phyloP scores from a whole-genome alignment of 23 tunicate species.

The Trididemnum miniatum region DNA sequence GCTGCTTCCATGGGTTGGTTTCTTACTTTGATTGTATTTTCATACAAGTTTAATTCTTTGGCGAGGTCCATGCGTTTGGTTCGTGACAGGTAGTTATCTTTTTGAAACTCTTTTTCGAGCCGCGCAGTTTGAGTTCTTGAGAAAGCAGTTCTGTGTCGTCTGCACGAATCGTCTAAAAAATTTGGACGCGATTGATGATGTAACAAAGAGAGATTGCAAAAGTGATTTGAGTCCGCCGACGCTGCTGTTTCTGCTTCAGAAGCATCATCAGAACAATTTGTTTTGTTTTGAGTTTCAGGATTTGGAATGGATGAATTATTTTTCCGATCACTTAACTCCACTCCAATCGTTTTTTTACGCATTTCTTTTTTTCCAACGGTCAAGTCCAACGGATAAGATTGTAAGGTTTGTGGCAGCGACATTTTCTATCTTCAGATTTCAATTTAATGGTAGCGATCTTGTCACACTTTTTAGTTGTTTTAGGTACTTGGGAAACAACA shows the following conservation, averaged over 20 bases:
- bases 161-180: slow-evolving; percentile 9
- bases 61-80: slow-evolving; percentile 27
- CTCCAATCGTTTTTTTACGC: no score
- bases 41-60: slow-evolving; percentile 8
- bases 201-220: background rate
- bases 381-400: no score
- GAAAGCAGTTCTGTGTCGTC: slow-evolving; percentile 36
- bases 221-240: background rate
- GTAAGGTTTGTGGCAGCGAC: no score
- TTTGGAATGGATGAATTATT: background rate
- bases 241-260: background rate
- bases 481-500: no score
- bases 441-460: no score
- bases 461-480: no score
- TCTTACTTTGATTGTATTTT: slow-evolving; percentile 39
- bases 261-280: background rate
- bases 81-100: slow-evolving; percentile 42
- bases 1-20: no score
- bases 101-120: slow-evolving; percentile 33
- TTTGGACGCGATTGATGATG: background rate
- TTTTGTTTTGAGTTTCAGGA: background rate
- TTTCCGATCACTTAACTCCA: no score
- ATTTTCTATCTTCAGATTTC: no score
- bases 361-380: no score
- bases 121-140: slow-evolving; percentile 12